phyloP scores from a whole-genome alignment of 23 tunicate genomes.

The Trididemnum miniatum region DNA sequence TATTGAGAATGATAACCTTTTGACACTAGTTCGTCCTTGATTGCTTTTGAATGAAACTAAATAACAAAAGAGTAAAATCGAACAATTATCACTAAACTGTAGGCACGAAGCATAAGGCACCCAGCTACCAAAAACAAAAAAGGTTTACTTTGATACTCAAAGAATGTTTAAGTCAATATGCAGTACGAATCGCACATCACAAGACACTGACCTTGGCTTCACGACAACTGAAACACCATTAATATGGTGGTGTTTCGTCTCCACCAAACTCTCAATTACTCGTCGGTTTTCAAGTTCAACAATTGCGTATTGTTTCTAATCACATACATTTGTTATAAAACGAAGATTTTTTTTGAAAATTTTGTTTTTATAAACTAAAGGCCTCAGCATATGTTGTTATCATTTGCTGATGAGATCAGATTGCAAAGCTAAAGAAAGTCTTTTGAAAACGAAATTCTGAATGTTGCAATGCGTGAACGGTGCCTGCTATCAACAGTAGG shows the following conservation, averaged over 20 bases:
- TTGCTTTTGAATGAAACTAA: no score
- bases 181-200: no score
- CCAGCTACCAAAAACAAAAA: no score
- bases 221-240: conserved; percentile 39
- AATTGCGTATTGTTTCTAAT: conserved; percentile 65
- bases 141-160: no score
- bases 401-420: conserved; percentile 35
- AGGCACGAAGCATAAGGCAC: no score
- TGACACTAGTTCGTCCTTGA: no score
- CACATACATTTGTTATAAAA: neutral
- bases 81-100: no score
- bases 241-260: conserved; percentile 31
- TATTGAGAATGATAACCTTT: no score
- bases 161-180: no score
- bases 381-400: conserved; percentile 41
- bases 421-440: conserved; percentile 4
- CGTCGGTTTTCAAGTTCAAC: conserved; percentile 50
- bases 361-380: neutral
- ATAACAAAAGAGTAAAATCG: no score
- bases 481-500: no score
- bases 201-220: conserved; percentile 71
- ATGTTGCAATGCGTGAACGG: neutral
- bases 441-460: neutral
- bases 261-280: conserved; percentile 20
- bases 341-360: neutral